Base-by-base conservation (phyloP, 64 coral and sea anemone species). In the Montipora efflorescens region DNA sequence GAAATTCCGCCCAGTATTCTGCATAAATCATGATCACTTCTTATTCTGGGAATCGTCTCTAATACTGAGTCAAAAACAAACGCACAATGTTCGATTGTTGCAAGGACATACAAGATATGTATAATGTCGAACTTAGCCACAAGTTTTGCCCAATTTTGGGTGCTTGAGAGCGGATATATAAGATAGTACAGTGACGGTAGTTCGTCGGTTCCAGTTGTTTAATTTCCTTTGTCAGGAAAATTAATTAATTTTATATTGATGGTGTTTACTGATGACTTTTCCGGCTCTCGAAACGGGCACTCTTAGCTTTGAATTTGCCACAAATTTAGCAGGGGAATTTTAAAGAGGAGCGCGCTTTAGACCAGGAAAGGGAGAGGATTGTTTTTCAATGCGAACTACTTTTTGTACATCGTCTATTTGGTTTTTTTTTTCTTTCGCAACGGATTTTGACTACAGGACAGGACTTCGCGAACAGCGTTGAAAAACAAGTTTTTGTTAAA, bases 121-220 rank as follows among this genome's bases (percentile, higher is more conserved):
- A 44, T 44, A 47, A 43, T 43, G 47, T 47, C 36, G 36, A 36
- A 36, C 2, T 36, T 36, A 36, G 36, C 36, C 36, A 36, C 36
- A 36, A 36, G 36, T 36, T 36, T 36, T 36, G 36, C 36, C 36
- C 36, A 36, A 36, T 36, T 36, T 36, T 36, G 36, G 36, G 36
- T 67, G 22, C 58, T 4, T 72, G 23, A 51, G 68, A 86, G 82
- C 82, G 46, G 66, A 86, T 86, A 86, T 86, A 55, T 55, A 5
- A 36, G 53, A 57, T 71, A 64, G 61, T 71, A 71, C 10, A 71
- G 21, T 71, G 19, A 23, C 68, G 5, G 4, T 21, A 5, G 5
- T 21, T 71, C 5, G 5, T 23, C 8, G 0, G 10, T 71, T 71
- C 4, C 18, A 15, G 53, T 21, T 71, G 68, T 7, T 71, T 21